Conservation (phyloP, 2,888 invertebrate genomes). For the Entomobrya proxima region DNA sequence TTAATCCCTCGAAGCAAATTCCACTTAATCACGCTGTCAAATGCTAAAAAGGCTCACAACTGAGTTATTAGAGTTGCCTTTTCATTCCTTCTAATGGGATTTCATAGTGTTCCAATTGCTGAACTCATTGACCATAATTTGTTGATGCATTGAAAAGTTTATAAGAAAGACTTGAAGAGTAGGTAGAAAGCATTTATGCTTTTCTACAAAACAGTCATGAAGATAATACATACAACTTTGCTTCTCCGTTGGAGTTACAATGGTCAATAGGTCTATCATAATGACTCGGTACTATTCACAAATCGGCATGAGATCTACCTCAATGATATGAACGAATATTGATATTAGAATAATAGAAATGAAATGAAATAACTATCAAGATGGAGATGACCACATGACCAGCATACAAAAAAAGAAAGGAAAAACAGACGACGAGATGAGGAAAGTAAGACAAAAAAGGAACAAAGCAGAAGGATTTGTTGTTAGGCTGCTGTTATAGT, state of each 20-base stretch:
- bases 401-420: slow-evolving; percentile 12
- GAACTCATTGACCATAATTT: slow-evolving; percentile 58
- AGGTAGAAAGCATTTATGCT: not conserved
- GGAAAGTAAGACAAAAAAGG: slow-evolving; percentile 12
- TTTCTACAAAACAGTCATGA: not conserved
- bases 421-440: slow-evolving; percentile 19
- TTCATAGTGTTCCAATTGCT: slow-evolving; percentile 67
- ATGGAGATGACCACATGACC: slow-evolving; percentile 62
- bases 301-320: slow-evolving; percentile 46
- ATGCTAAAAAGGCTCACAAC: slow-evolving; percentile 43
- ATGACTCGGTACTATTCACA: slow-evolving; percentile 6
- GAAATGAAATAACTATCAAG: slow-evolving; percentile 60
- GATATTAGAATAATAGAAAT: slow-evolving; percentile 56
- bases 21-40: slow-evolving; percentile 68
- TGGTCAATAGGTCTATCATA: slow-evolving; percentile 25
- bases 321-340: slow-evolving; percentile 29
- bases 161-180: not conserved
- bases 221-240: slow-evolving; percentile 5
- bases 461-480: slow-evolving; percentile 50
- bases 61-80: slow-evolving; percentile 65
- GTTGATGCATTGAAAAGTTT: slow-evolving; percentile 31
- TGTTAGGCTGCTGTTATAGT: slow-evolving; percentile 38
- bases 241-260: slow-evolving; percentile 44
- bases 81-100: slow-evolving; percentile 66
- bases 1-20: slow-evolving; percentile 64